Evolutionary conservation across 53 echinoderm and acorn worm genomes (phyloP).

Genomic region (Astropecten irregularis): DNA sequence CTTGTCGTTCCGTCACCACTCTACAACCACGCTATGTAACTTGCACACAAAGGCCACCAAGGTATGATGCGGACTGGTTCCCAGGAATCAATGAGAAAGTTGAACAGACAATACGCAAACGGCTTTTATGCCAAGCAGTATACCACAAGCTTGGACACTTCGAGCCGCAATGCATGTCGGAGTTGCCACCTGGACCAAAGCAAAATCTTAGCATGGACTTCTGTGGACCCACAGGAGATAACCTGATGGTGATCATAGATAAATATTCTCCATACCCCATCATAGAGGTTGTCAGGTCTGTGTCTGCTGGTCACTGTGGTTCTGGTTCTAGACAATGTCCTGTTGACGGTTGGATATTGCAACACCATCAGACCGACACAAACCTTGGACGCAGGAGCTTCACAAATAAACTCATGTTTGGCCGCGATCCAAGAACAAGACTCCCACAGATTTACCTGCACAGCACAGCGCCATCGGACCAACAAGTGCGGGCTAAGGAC

Average conservation of each 20-base stretch:
- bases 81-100: constrained; percentile 30
- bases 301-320: neutral
- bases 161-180: neutral
- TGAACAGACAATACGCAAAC: neutral
- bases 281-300: neutral
- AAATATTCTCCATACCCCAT: neutral
- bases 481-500: constrained; percentile 36
- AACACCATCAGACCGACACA: constrained; percentile 52
- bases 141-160: neutral
- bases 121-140: constrained; percentile 17
- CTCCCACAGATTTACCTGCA: constrained; percentile 38
- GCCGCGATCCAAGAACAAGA: constrained; percentile 41
- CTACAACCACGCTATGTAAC: neutral
- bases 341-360: neutral
- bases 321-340: constrained; percentile 12
- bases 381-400: constrained; percentile 60
- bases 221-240: constrained; percentile 30
- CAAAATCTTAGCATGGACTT: constrained; percentile 72
- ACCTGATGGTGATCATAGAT: constrained; percentile 6
- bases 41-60: constrained; percentile 51
- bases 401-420: constrained; percentile 48
- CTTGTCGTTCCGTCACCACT: constrained; percentile 7
- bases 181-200: neutral
- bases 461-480: neutral
- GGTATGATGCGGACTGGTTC: constrained; percentile 52